Conservation (phyloP, 2,888 invertebrate species). For the Congeria kusceri region DNA sequence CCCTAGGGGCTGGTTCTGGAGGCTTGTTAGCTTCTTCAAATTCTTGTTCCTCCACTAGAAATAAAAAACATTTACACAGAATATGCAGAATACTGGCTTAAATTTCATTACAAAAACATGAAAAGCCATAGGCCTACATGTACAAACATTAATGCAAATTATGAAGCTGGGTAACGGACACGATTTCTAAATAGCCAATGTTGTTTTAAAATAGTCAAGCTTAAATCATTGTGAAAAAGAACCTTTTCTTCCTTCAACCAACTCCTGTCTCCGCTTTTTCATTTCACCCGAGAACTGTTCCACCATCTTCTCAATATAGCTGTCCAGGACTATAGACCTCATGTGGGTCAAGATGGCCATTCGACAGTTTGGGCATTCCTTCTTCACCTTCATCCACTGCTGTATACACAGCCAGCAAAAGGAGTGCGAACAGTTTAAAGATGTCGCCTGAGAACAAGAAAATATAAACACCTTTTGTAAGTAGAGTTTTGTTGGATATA, state of each 20-base stretch:
- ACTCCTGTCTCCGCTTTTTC: slow-evolving; percentile 87
- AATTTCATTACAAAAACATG: too few relatives aligned
- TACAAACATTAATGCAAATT: too few relatives aligned
- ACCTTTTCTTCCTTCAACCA: slow-evolving; percentile 86
- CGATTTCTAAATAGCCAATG: too few relatives aligned
- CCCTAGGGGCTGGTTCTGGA: slow-evolving; percentile 21
- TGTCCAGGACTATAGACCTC: slow-evolving; percentile 88
- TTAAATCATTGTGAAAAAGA: neutral
- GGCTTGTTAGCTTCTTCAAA: slow-evolving; percentile 66
- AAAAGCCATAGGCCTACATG: too few relatives aligned
- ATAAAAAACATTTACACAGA: too few relatives aligned
- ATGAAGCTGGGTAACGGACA: too few relatives aligned
- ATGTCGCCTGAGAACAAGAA: slow-evolving; percentile 87
- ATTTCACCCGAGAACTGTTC: slow-evolving; percentile 88
- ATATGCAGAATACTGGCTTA: too few relatives aligned
- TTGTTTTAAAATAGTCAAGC: too few relatives aligned
- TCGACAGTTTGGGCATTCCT: slow-evolving; percentile 91
- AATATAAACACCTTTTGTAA: neutral
- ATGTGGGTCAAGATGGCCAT: slow-evolving; percentile 74
- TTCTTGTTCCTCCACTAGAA: slow-evolving; percentile 67
- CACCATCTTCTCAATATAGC: slow-evolving; percentile 90
- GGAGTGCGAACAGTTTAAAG: slow-evolving; percentile 91
- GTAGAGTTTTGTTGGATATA: too few relatives aligned
- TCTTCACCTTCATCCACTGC: slow-evolving; percentile 90
- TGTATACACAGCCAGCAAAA: slow-evolving; percentile 91